A percentile compares a stretch with the other conserved stretches of the same genome.
Evolutionary conservation across 2,888 invertebrate species (phyloP).

Genomic region (Dastarcus helophoroides): DNA sequence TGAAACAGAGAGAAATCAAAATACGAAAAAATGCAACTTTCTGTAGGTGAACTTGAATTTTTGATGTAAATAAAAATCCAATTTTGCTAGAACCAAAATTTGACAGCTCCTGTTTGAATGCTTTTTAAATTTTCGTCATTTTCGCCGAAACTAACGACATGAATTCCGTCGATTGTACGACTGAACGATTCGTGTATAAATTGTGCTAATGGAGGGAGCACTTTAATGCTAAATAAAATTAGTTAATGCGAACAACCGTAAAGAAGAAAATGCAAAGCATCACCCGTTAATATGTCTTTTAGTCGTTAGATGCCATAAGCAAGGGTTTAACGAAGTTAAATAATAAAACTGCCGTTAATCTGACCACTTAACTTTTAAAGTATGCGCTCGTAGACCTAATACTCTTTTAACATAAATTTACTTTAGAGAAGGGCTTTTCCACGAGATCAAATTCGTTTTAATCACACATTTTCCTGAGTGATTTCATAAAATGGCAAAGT

Average conservation of each 20-base stretch:
- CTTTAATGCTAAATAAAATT: too few species aligned
- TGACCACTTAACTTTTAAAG: constrained; percentile 28
- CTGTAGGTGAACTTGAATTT: too few species aligned
- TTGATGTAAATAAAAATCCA: too few species aligned
- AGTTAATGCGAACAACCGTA: neutral
- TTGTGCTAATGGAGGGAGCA: too few species aligned
- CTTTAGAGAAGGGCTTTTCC: constrained; percentile 30
- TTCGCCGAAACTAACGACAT: too few species aligned
- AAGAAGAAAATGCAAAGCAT: neutral
- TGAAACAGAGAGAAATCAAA: too few species aligned
- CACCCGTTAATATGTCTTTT: constrained; percentile 1
- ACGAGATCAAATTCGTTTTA: constrained; percentile 35
- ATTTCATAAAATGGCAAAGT: constrained; percentile 29
- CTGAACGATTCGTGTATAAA: too few species aligned
- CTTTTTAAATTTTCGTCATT: too few species aligned
- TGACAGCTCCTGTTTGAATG: too few species aligned
- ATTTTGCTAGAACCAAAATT: too few species aligned
- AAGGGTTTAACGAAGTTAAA: constrained; percentile 19
- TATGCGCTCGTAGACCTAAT: constrained; percentile 23
- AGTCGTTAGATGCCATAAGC: neutral
- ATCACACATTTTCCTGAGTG: constrained; percentile 32
- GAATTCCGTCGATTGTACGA: too few species aligned
- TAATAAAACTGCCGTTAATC: constrained; percentile 25
- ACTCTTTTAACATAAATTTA: constrained; percentile 30
- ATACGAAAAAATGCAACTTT: too few species aligned